phyloP scores from a whole-genome alignment of 2,888 invertebrate genomes.

The Timandra comae region DNA sequence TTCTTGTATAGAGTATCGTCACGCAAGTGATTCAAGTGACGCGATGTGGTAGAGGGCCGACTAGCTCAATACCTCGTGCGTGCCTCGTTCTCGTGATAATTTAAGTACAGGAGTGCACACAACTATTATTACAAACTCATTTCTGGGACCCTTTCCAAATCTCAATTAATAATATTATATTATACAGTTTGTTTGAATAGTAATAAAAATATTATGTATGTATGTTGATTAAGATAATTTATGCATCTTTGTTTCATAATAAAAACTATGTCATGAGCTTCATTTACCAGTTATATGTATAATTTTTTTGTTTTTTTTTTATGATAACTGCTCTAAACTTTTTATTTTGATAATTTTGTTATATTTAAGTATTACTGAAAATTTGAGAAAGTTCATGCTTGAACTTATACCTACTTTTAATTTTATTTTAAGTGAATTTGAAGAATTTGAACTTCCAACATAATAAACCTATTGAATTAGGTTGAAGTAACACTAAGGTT shows the following conservation, averaged over 20 bases:
- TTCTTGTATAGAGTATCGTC: constrained; percentile 61
- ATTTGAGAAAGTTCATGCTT: background rate
- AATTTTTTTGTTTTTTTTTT: constrained; percentile 4
- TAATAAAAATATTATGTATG: constrained; percentile 31
- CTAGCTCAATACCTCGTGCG: constrained; percentile 39
- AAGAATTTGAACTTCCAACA: background rate
- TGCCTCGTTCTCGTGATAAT: constrained; percentile 63
- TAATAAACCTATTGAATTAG: no score
- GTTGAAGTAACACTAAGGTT: no score
- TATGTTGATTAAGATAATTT: constrained; percentile 32
- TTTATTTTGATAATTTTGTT: constrained; percentile 10
- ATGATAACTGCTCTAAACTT: constrained; percentile 5
- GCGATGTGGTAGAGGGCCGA: constrained; percentile 32
- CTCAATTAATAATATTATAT: constrained; percentile 54
- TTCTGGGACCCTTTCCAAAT: constrained; percentile 51
- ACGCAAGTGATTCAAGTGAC: constrained; percentile 28
- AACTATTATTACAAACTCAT: constrained; percentile 33
- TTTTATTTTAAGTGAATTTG: no score
- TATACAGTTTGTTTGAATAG: constrained; percentile 46
- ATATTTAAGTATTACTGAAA: constrained; percentile 1
- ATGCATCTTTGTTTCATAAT: constrained; percentile 38
- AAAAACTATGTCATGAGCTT: constrained; percentile 14
- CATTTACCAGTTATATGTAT: constrained; percentile 10
- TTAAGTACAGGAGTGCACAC: constrained; percentile 65
- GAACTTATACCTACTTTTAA: no score